Conservation (phyloP, 2,797 vertebrate genomes). For the Pseudopleuronectes americanus region DNA sequence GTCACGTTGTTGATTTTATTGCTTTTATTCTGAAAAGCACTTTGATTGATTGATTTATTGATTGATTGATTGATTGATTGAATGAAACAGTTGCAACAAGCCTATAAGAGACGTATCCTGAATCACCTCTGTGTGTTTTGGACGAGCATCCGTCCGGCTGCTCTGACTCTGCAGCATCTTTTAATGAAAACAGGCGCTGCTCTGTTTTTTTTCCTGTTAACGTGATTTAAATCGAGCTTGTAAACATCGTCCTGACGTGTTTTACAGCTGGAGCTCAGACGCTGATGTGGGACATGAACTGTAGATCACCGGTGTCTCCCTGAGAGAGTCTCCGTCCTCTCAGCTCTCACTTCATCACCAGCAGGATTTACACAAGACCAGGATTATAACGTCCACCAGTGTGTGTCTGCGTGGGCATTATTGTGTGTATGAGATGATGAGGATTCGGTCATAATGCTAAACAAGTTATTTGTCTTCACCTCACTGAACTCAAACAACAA, state of each 20-base stretch:
- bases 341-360: not conserved
- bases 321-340: not conserved
- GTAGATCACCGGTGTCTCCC: slow-evolving; percentile 2
- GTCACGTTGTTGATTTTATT: too few species aligned
- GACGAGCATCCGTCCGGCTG: not conserved
- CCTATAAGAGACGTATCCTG: too few species aligned
- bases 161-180: not conserved
- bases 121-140: too few species aligned
- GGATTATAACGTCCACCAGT: slow-evolving; percentile 37
- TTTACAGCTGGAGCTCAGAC: not conserved
- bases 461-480: slow-evolving; percentile 44
- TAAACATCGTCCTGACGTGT: not conserved
- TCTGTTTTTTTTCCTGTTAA: not conserved
- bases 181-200: not conserved
- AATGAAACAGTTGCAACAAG: too few species aligned
- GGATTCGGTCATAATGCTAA: slow-evolving; percentile 28
- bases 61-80: too few species aligned
- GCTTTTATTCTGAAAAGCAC: too few species aligned
- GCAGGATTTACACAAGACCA: slow-evolving; percentile 17
- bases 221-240: not conserved
- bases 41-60: too few species aligned
- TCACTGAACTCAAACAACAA: slow-evolving; percentile 42
- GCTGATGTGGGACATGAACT: slow-evolving; percentile 1
- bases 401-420: not conserved
- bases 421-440: slow-evolving; percentile 23